Evolutionary conservation across 2,113 vertebrate genomes (phyloP).

Genomic region (Circaetus cinerascens): DNA sequence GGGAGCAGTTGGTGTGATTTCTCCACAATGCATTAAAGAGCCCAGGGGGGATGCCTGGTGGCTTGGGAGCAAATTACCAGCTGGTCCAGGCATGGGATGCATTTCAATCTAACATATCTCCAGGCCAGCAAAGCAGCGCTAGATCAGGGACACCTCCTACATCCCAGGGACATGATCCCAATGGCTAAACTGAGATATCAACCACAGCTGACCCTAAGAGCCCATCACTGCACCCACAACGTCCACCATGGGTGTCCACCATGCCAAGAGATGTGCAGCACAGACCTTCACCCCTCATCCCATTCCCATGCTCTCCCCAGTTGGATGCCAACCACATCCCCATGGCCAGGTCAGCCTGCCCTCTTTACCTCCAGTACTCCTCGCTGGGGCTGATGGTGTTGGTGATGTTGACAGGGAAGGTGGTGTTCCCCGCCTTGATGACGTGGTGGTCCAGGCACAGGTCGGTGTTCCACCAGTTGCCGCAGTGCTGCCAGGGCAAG

Average conservation of each 20-base stretch:
- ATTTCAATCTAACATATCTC: background rate
- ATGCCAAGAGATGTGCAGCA: background rate
- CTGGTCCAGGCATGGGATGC: background rate
- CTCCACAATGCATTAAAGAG: background rate
- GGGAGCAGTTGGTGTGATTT: background rate
- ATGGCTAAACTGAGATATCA: background rate
- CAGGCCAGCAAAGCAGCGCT: background rate
- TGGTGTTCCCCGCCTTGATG: constrained; percentile 56
- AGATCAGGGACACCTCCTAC: background rate
- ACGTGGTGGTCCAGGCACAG: constrained; percentile 77
- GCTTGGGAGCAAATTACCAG: background rate
- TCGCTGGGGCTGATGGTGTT: constrained; percentile 81
- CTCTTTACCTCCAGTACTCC: constrained; percentile 80
- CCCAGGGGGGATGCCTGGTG: background rate
- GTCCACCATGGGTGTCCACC: background rate
- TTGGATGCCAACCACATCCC: background rate
- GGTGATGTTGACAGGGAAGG: constrained; percentile 71
- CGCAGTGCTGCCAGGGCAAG: constrained; percentile 81
- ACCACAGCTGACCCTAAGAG: background rate
- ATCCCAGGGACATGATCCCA: background rate
- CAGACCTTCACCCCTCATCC: background rate
- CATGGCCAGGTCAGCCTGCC: fast-evolving
- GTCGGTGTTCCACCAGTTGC: constrained; percentile 83
- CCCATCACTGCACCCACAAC: background rate
- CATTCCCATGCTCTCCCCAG: background rate